Percentiles rank a stretch among this genome's conserved stretches.
phyloP scores from a whole-genome alignment of 2,797 vertebrate genomes.

The Onychomys arenicola region DNA sequence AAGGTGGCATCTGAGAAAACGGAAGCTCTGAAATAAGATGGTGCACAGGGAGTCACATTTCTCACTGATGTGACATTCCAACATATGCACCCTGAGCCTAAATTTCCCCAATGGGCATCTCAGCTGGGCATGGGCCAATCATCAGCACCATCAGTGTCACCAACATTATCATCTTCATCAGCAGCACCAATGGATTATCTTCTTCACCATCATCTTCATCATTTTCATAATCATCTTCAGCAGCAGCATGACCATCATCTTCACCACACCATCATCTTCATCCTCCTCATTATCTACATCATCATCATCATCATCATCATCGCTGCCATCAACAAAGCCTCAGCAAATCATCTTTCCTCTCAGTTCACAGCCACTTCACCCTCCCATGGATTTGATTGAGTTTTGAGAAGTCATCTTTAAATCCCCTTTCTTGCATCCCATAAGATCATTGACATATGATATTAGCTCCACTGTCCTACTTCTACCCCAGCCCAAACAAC shows the following conservation, averaged over 20 bases:
- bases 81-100: neutral
- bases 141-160: neutral
- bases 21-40: neutral
- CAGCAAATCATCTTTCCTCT: neutral
- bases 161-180: neutral
- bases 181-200: neutral
- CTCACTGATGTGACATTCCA: neutral
- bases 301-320: no score
- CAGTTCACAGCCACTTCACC: neutral
- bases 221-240: neutral
- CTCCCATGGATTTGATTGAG: neutral
- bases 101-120: neutral
- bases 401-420: neutral
- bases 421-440: neutral
- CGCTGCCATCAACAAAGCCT: neutral
- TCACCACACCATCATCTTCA: neutral
- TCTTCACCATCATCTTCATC: neutral
- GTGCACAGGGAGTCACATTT: neutral
- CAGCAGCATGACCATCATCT: neutral
- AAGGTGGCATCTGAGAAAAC: neutral
- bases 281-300: neutral
- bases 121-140: neutral
- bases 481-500: neutral
- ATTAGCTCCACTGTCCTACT: no score
- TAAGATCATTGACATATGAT: neutral